These are phyloP conservation scores for Caenorhabditis sulstoni DNA, from an alignment of 2,888 invertebrate species.

Conservation along the genomic window DNA sequence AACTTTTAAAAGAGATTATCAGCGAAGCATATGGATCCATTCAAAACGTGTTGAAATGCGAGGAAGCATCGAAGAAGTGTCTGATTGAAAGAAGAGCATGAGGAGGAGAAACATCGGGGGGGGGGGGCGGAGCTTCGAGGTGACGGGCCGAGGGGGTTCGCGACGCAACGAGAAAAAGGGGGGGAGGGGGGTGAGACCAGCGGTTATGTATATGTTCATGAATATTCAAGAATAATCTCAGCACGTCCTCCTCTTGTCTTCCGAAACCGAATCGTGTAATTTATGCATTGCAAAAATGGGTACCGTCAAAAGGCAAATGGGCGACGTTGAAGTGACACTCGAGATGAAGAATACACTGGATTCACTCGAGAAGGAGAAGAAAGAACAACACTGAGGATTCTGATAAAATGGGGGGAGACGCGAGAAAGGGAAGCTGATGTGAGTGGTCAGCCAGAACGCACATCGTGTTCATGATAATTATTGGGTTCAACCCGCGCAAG, in stretches of 20 bases:
- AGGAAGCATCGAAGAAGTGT: conserved; percentile 27
- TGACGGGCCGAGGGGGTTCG: conserved; percentile 20
- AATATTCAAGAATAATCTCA: conserved; percentile 64
- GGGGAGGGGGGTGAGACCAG: conserved; percentile 19
- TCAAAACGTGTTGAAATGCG: neutral
- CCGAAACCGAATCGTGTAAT: conserved; percentile 41
- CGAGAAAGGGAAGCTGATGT: conserved; percentile 1
- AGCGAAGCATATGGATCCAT: no score
- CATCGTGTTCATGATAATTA: conserved; percentile 37
- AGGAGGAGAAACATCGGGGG: conserved; percentile 19
- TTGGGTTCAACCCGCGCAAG: conserved; percentile 50
- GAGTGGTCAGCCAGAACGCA: no score
- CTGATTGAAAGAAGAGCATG: conserved; percentile 43
- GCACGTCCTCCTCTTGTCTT: conserved; percentile 26
- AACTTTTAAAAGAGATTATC: no score
- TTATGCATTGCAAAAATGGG: conserved; percentile 53
- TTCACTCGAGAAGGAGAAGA: neutral
- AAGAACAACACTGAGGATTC: neutral
- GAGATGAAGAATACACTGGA: conserved; percentile 23
- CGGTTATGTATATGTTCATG: conserved; percentile 61
- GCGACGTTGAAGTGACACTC: conserved; percentile 44
- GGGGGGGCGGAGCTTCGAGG: conserved; percentile 27
- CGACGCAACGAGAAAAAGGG: conserved; percentile 52
- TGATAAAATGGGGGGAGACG: neutral
- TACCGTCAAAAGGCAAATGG: conserved; percentile 43